Percentiles rank a stretch among this genome's conserved stretches.
Evolutionary conservation across 2,888 invertebrate species (phyloP).

Genomic region (Andricus curvator): DNA sequence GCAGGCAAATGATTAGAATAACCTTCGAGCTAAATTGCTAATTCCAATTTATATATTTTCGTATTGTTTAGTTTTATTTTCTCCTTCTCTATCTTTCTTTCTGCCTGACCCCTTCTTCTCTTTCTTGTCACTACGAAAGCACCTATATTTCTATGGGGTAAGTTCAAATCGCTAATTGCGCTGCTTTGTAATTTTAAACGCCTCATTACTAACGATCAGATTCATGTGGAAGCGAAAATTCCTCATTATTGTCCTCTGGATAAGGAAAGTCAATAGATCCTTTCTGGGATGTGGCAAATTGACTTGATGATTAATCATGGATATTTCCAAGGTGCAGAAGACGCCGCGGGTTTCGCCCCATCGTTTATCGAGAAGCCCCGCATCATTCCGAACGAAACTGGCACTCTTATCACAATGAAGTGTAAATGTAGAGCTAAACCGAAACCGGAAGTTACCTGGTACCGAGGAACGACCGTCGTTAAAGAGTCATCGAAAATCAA

Average conservation of each 20-base stretch:
- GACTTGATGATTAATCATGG: conserved; percentile 60
- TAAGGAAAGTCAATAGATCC: not conserved
- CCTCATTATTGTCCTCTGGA: not conserved
- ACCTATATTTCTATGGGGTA: conserved; percentile 44
- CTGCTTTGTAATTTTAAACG: conserved; percentile 54
- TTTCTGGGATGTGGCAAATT: conserved; percentile 50
- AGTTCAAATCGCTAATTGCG: conserved; percentile 54
- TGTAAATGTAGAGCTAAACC: conserved; percentile 97
- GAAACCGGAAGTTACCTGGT: conserved; percentile 97
- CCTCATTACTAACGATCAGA: conserved; percentile 46
- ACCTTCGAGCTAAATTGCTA: not conserved
- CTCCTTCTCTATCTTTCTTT: conserved; percentile 22
- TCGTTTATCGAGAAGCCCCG: conserved; percentile 99
- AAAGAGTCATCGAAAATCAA: conserved; percentile 91
- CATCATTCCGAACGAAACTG: conserved; percentile 98
- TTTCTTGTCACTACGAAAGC: conserved; percentile 27
- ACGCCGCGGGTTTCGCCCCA: conserved; percentile 95
- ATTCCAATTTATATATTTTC: not conserved
- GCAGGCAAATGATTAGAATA: too few species aligned
- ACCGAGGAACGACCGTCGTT: conserved; percentile 91
- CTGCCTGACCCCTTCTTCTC: conserved; percentile 36
- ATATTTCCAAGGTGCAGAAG: conserved; percentile 89
- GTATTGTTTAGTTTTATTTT: not conserved
- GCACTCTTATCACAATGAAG: conserved; percentile 97
- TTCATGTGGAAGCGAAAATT: not conserved